These are phyloP conservation scores for Aegithalos caudatus DNA, from an alignment of 2,113 vertebrate genomes.

Conservation along the genomic window DNA sequence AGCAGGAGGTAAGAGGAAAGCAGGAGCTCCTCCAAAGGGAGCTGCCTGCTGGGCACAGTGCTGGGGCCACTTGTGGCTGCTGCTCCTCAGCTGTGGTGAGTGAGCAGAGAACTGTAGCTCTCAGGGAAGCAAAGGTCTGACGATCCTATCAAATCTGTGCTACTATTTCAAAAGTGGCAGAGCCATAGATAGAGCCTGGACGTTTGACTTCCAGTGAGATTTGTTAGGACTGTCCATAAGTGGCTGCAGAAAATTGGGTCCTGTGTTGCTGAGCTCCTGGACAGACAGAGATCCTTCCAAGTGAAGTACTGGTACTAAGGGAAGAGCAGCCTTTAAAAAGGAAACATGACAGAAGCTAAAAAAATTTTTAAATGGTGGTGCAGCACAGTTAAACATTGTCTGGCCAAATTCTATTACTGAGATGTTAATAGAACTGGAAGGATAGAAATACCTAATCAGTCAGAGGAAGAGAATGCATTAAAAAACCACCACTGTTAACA, in stretches of 20 bases:
- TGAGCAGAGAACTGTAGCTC: fast-evolving
- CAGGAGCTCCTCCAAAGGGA: background rate
- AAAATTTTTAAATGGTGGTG: background rate
- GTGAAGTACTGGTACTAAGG: background rate
- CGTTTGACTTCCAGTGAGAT: background rate
- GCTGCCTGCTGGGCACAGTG: fast-evolving
- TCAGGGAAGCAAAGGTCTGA: background rate
- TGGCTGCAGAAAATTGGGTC: background rate
- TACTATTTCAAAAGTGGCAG: background rate
- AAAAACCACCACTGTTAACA: background rate
- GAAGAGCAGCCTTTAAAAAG: background rate
- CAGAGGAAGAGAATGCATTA: background rate
- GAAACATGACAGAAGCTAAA: background rate
- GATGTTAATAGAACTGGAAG: background rate
- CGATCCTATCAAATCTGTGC: background rate
- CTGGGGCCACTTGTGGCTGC: fast-evolving
- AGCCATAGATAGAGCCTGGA: background rate
- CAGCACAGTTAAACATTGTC: background rate
- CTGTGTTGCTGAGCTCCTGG: background rate
- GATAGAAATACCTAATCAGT: background rate
- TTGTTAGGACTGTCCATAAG: fast-evolving
- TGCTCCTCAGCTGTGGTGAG: fast-evolving
- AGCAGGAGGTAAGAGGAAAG: background rate
- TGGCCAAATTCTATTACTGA: background rate
- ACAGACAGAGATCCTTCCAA: background rate